Percentiles rank a stretch among this genome's conserved stretches.
phyloP scores from a whole-genome alignment of 1,140 invertebrate genomes.

The Mya arenaria region DNA sequence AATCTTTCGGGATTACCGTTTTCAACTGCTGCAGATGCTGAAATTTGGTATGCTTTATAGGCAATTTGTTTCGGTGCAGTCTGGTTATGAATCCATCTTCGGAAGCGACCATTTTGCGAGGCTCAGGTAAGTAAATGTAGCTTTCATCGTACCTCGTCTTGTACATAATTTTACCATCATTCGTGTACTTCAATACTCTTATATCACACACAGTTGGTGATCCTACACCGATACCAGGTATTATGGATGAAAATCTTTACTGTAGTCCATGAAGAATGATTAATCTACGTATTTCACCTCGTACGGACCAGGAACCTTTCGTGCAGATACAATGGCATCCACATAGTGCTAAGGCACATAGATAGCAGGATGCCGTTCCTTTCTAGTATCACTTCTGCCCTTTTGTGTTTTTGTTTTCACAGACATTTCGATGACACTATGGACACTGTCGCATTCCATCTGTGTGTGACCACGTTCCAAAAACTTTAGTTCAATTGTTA shows the following conservation, averaged over 20 bases:
- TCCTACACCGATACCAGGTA: slow-evolving; percentile 14
- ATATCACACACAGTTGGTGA: slow-evolving; percentile 28
- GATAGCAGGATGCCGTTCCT: background rate
- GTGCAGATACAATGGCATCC: background rate
- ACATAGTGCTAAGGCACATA: background rate
- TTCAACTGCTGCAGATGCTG: slow-evolving; percentile 25
- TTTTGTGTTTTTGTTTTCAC: background rate
- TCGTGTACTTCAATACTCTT: background rate
- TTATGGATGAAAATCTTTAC: slow-evolving; percentile 32
- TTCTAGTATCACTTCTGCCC: background rate
- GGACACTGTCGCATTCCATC: slow-evolving; percentile 28
- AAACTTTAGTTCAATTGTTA: slow-evolving; percentile 21
- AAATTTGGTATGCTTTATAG: slow-evolving; percentile 5
- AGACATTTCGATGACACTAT: slow-evolving; percentile 24
- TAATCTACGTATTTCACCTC: slow-evolving; percentile 37
- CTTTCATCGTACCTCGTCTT: slow-evolving; percentile 1
- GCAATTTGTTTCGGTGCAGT: background rate
- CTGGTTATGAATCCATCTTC: too few relatives aligned
- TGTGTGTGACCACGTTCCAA: slow-evolving; percentile 25
- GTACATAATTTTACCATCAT: background rate
- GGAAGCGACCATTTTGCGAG: background rate
- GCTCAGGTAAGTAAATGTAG: background rate
- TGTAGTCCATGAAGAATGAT: slow-evolving; percentile 32
- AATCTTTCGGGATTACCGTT: slow-evolving; percentile 13
- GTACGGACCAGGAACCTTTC: slow-evolving; percentile 3